These are phyloP conservation scores for Ptilodon capucinus DNA, from an alignment of 2,888 invertebrate genomes.

Conservation along the genomic window DNA sequence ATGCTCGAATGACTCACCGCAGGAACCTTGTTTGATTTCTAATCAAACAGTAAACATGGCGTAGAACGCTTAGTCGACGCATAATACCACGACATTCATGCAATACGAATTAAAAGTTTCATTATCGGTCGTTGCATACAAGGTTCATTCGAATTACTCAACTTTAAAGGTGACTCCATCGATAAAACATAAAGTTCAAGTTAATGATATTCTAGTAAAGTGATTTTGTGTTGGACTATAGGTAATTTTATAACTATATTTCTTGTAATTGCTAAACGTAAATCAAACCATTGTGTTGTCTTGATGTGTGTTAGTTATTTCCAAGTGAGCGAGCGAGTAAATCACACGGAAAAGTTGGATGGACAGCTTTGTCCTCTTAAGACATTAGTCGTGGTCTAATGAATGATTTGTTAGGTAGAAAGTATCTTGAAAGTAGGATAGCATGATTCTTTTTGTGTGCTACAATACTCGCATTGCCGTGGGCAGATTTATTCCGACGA, in stretches of 20 bases:
- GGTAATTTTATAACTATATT: slow-evolving; percentile 4
- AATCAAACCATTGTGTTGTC: slow-evolving; percentile 15
- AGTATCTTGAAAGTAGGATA: slow-evolving; percentile 30
- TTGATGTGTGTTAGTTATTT: slow-evolving; percentile 19
- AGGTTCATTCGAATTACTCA: slow-evolving; percentile 5
- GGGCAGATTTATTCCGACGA: slow-evolving; percentile 35
- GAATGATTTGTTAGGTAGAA: slow-evolving; percentile 34
- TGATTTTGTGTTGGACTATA: neutral
- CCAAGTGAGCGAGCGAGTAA: slow-evolving; percentile 3
- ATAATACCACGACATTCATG: slow-evolving; percentile 33
- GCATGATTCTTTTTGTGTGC: slow-evolving; percentile 30
- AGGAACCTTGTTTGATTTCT: slow-evolving; percentile 55
- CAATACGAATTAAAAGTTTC: slow-evolving; percentile 21
- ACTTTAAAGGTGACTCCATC: slow-evolving; percentile 20
- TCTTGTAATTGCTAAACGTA: slow-evolving; percentile 5
- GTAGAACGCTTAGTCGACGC: slow-evolving; percentile 41
- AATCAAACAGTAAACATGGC: slow-evolving; percentile 48
- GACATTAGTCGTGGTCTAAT: slow-evolving; percentile 27
- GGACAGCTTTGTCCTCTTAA: slow-evolving; percentile 14
- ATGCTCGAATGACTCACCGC: slow-evolving; percentile 57
- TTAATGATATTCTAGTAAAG: neutral
- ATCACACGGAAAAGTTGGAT: slow-evolving; percentile 13
- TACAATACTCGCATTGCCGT: slow-evolving; percentile 31
- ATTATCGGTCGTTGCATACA: neutral
- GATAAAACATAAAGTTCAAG: neutral